phyloP scores from a whole-genome alignment of 2,797 vertebrate genomes.

The Sebastes dallii region DNA sequence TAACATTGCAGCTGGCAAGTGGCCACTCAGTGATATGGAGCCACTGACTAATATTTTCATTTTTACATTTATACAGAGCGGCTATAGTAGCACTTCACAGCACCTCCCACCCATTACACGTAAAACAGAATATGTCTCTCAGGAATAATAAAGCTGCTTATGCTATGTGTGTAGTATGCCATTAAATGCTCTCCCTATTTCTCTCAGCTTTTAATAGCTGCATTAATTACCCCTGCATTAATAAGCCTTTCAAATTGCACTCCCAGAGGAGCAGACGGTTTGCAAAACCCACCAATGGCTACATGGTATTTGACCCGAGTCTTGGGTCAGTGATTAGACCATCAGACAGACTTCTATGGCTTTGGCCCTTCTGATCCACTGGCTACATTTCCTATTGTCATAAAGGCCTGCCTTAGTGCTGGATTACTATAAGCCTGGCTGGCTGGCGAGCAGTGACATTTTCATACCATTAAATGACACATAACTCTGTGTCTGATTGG shows the following conservation, averaged over 20 bases:
- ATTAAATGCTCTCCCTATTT: conserved; percentile 6
- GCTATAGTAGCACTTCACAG: conserved; percentile 4
- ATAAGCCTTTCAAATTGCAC: not conserved
- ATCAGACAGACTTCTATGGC: conserved; percentile 53
- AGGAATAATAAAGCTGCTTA: conserved; percentile 31
- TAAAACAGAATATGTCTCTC: conserved; percentile 15
- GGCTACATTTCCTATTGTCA: conserved; percentile 64
- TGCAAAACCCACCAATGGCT: conserved; percentile 19
- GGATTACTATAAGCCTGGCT: conserved; percentile 67
- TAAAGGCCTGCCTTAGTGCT: conserved; percentile 59
- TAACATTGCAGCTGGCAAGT: conserved; percentile 42
- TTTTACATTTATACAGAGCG: conserved; percentile 37
- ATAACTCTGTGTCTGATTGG: conserved; percentile 63
- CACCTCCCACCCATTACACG: not conserved
- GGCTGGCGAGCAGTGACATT: conserved; percentile 58
- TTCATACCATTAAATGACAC: conserved; percentile 66
- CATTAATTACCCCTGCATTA: conserved; percentile 25
- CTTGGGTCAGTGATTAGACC: conserved; percentile 55
- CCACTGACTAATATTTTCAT: conserved; percentile 61
- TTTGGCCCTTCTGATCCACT: conserved; percentile 54
- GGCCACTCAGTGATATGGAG: conserved; percentile 54
- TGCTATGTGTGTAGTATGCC: not conserved
- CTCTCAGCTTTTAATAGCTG: conserved; percentile 10
- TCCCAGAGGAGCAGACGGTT: conserved; percentile 2
- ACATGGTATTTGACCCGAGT: conserved; percentile 31